Base-by-base conservation (phyloP, 2,888 invertebrate species). In the Netelia melanura region DNA sequence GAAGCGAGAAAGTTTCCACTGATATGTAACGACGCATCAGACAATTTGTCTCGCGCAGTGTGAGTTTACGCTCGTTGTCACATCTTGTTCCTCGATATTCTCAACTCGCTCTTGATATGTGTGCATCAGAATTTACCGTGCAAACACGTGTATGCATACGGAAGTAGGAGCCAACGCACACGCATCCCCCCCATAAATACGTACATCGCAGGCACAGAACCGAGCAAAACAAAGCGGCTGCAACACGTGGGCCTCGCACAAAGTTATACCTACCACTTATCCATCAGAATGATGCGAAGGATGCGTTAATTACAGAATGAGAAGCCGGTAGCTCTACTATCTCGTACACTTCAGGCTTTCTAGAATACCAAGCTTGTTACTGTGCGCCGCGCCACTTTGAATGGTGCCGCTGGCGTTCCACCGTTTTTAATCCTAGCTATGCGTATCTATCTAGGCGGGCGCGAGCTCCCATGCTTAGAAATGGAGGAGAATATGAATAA, bases 161-260 rank as follows among this genome's bases (percentile, higher is more conserved):
- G 14, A 48, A 11, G 14, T 3, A 14, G 10, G 48, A 10, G 8
- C 48, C 11, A 48, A 14, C 48, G 14, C 48, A 48, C 48, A 48
- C 1, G 3, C 48, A 0, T 2, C 48, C 48, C 3, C 3, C 38
- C 70, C 64, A 65, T 52, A 56, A 17, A 74, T 23, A 61, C 71
- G 52, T 25, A 38, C 23, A 30, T 6, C 67, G n/a, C 56, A 84
- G 77, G 72, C 44, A 62, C 67, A 61, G 65, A 84, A 89, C 84
- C 54, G 80, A 85, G 82, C 30, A 64, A 84, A 87, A 84, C 86
- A 84, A 87, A 87, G 88, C 44, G 72, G 54, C 84, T 72, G 86
- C 90, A 90, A 91, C 91, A 90, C 89, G 91, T 91, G 90, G 91
- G 90, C 90, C 81, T 70, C 85, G 87, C 86, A 86, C 86, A 80